Conservation (phyloP, 2,797 vertebrate species). For the Hippopotamyrus pictus region DNA sequence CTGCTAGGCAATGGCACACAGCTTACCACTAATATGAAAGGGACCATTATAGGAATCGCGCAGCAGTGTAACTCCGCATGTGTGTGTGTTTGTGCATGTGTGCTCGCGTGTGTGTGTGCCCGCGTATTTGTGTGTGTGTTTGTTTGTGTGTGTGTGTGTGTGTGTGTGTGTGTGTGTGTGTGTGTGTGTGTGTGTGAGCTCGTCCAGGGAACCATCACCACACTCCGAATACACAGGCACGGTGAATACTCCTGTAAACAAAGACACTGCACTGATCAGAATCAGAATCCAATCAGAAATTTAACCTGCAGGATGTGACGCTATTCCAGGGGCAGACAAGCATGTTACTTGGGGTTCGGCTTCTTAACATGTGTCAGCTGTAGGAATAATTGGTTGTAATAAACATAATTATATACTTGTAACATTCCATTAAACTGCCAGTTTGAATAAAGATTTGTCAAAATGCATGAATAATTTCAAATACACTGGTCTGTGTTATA, state of each 20-base stretch:
- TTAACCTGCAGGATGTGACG: not conserved
- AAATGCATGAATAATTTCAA: not conserved
- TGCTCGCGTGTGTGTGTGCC: too few relatives aligned
- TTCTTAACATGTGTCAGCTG: not conserved
- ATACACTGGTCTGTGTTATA: not conserved
- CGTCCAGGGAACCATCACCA: not conserved
- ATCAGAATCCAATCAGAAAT: not conserved
- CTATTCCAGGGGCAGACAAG: not conserved
- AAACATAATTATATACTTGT: not conserved
- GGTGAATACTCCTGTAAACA: constrained; percentile 1
- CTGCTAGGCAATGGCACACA: not conserved
- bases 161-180: too few relatives aligned
- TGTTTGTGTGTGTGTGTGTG: too few relatives aligned
- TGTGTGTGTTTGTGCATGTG: not conserved
- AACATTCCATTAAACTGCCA: not conserved
- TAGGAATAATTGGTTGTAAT: not conserved
- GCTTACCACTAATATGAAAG: not conserved
- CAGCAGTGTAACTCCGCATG: not conserved
- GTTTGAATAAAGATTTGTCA: not conserved
- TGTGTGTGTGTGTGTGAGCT: not conserved
- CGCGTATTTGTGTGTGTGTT: too few relatives aligned
- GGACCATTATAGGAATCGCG: not conserved
- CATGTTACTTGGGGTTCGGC: not conserved
- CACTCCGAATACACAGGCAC: constrained; percentile 1
- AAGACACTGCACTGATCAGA: not conserved